Percentiles rank a stretch among this genome's conserved stretches.
phyloP scores from a whole-genome alignment of 2,113 vertebrate genomes.

The Hiodon tergisus region DNA sequence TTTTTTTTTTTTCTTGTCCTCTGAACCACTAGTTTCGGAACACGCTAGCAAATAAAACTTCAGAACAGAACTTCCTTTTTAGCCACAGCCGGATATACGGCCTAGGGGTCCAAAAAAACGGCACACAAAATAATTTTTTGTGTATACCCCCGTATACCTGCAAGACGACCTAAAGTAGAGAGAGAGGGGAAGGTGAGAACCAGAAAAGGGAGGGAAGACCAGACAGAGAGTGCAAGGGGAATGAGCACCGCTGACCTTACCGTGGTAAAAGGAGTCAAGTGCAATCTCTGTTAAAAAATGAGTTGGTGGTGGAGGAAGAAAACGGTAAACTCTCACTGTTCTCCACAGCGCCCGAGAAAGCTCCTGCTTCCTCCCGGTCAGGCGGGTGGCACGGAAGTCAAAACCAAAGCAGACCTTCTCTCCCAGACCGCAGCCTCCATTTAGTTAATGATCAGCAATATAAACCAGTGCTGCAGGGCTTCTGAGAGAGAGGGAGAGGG shows the following conservation, averaged over 20 bases:
- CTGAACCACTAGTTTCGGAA: not conserved
- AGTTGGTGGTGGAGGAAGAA: not conserved
- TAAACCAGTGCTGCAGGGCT: slow-evolving; percentile 46
- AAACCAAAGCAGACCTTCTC: slow-evolving; percentile 45
- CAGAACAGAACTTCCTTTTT: not conserved
- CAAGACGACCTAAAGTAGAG: slow-evolving; percentile 2
- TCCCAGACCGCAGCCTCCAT: slow-evolving; percentile 52
- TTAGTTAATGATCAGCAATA: slow-evolving; percentile 66
- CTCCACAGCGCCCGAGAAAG: slow-evolving; percentile 15
- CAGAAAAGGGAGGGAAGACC: slow-evolving; percentile 13
- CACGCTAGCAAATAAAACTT: not conserved
- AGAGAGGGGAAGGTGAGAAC: not conserved
- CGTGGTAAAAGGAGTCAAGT: slow-evolving; percentile 28
- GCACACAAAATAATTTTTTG: too few relatives aligned
- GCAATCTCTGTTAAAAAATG: not conserved
- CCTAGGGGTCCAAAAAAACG: too few relatives aligned
- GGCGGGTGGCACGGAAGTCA: slow-evolving; percentile 54
- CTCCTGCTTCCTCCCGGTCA: slow-evolving; percentile 34
- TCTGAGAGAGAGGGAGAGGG: slow-evolving; percentile 15
- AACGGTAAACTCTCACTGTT: slow-evolving; percentile 18
- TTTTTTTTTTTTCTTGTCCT: not conserved
- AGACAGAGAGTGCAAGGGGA: not conserved
- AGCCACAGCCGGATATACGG: not conserved
- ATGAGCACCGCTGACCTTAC: slow-evolving; percentile 37
- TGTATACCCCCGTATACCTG: too few relatives aligned